Percentiles rank a stretch among this genome's conserved stretches.
Conservation (phyloP, 2,888 invertebrate genomes). For the Tachystola acroxantha region DNA sequence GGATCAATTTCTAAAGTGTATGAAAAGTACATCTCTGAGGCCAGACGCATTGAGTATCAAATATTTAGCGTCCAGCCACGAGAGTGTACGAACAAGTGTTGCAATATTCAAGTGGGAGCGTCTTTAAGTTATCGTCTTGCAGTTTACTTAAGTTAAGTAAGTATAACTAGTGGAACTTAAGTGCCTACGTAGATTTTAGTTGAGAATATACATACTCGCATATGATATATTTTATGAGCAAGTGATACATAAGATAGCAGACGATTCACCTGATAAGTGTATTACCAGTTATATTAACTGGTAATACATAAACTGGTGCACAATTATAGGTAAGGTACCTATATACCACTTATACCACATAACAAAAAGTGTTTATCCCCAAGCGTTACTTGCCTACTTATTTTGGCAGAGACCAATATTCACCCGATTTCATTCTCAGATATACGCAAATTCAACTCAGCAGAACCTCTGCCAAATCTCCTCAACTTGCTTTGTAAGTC, state of each 20-base stretch:
- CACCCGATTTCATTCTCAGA: slow-evolving; percentile 10
- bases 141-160: neutral
- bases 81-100: slow-evolving; percentile 22
- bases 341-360: too few relatives aligned
- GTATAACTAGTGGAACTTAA: too few relatives aligned
- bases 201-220: too few relatives aligned
- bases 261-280: too few relatives aligned
- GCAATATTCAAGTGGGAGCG: slow-evolving; percentile 40
- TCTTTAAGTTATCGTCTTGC: neutral
- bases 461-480: slow-evolving; percentile 21
- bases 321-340: too few relatives aligned
- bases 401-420: slow-evolving; percentile 18
- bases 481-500: slow-evolving; percentile 18
- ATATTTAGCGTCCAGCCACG: slow-evolving; percentile 20
- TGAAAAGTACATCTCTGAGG: slow-evolving; percentile 15
- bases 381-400: too few relatives aligned
- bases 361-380: too few relatives aligned
- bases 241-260: too few relatives aligned
- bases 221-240: too few relatives aligned
- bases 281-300: too few relatives aligned
- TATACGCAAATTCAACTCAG: slow-evolving; percentile 15
- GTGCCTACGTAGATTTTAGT: too few relatives aligned
- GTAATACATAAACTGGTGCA: too few relatives aligned
- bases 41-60: slow-evolving; percentile 50
- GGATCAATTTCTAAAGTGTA: neutral